Evolutionary conservation across 2,888 invertebrate species (phyloP), one percentile per base, ranked within the genome.

Genomic region (Pandemis heparana): DNA sequence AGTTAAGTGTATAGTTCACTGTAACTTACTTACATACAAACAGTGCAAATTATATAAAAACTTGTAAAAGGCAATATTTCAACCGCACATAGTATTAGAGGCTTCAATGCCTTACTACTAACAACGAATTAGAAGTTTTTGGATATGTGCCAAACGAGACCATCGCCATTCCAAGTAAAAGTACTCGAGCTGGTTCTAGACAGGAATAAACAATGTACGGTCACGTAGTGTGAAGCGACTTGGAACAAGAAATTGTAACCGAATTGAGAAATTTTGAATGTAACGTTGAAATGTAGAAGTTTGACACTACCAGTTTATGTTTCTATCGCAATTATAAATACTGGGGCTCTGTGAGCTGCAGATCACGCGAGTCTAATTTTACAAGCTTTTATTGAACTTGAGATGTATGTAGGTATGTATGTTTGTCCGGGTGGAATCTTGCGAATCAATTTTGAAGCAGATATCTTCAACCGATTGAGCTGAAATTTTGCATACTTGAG

Each of bases 121-220:
- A 63, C 68, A 46, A 46, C 39, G 48, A 73, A 59, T 64, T 64
- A 64, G 68, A 32, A 60, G 32, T 23, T 64, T 53, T 69, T 69
- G 73, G 73, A 64, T 23, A 46, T 59, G 10, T 56, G 73, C 73
- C 73, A 73, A 64, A 68, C 63, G n/a, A 39, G 66, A 46, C 67
- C 56, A 32, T 38, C 59, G 43, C 48, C 48, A 68, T 73, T 59
- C 32, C 63, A n/a, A 48, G 68, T 32, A 56, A 72, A 72, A 41
- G 72, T 59, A 69, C 56, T 63, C 23, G 39, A 51, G 41, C 12
- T 16, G n/a, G 46, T 16, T 53, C 41, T 18, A 6, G 67, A 39
- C 46, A 41, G 48, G 32, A 69, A 38, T 23, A 46, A 59, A 59
- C 64, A 41, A 64, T 69, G 63, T 64, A 59, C 56, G 63, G 63